Evolutionary conservation across 1,140 invertebrate species (phyloP), one percentile per base, ranked within the genome.

Genomic region (Ceratosolen solmsi): DNA sequence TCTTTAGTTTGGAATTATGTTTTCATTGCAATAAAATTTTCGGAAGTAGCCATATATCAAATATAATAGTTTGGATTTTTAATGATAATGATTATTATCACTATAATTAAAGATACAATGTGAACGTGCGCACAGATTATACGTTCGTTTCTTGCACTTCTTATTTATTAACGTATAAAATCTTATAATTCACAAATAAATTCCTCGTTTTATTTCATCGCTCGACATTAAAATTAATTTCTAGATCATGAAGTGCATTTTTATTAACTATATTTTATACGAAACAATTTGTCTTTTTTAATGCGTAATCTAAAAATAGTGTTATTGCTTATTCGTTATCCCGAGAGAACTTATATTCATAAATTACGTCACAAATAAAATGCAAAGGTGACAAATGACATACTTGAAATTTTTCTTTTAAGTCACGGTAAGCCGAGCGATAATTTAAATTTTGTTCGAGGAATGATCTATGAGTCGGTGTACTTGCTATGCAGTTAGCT

Each of bases 11-110:
- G 1, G 17, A 36, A 8, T 25, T 7, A n/a, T 76, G 20, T 11
- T 65, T 77, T 77, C 25, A 63, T 30, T 38, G 51, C 15, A 30
- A 73, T 54, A 54, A 73, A 54, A 73, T 33, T 54, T 73, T 73
- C 27, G 49, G 49, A 51, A 33, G 46, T 33, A 56, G 20, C n/a
- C n/a, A 33, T 73, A 73, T 68, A 68, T 68, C 63, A 38, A 68
- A 38, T 33, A 38, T 68, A 68, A 68, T 68, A 68, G 36, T 68
- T 54, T 38, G 63, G n/a, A 68, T 68, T 68, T 68, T 38, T 68
- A 38, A 68, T 36, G 30, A 65, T 36, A 36, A 36, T n/a, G 33
- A 68, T 68, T 68, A 68, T 71, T 71, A 49, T 46, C 41, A 20
- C 25, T 49, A 27, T 27, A 71, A 71, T 71, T 71, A 71, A 30